These are phyloP conservation scores for Poecilia gillii DNA, from an alignment of 2,797 vertebrate species.

Conservation along the genomic window DNA sequence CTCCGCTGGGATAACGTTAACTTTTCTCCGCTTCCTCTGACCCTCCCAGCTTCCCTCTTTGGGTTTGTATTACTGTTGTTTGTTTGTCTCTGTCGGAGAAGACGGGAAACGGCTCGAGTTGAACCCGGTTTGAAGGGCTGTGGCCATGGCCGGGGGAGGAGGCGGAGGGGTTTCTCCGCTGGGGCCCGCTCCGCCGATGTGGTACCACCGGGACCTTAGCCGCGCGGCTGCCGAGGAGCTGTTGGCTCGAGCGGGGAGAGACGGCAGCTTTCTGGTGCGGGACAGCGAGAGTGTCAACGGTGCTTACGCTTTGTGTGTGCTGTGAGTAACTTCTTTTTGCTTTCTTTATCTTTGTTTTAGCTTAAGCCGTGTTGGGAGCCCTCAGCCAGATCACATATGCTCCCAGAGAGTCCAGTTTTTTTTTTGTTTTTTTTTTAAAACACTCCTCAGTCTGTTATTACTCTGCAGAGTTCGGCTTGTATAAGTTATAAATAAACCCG, in stretches of 20 bases:
- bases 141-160: conserved; percentile 78
- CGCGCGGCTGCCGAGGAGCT: conserved; percentile 94
- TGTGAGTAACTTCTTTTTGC: conserved; percentile 82
- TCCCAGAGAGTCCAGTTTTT: neutral
- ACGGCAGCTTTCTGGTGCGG: conserved; percentile 96
- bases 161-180: conserved; percentile 69
- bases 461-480: neutral
- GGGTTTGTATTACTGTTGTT: conserved; percentile 19
- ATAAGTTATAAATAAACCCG: neutral
- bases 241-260: conserved; percentile 90
- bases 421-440: no score
- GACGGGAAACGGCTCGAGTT: conserved; percentile 53
- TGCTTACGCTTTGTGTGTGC: conserved; percentile 91
- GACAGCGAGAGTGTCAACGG: conserved; percentile 95
- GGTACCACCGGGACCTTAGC: conserved; percentile 96
- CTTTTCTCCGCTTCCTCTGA: conserved; percentile 4
- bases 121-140: conserved; percentile 67
- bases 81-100: conserved; percentile 35
- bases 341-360: neutral
- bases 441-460: neutral
- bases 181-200: conserved; percentile 82
- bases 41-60: neutral
- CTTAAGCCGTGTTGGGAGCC: neutral
- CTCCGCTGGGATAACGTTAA: conserved; percentile 10
- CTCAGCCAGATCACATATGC: neutral